A percentile compares a stretch with the other conserved stretches of the same genome.
These are phyloP conservation scores for Platysteira castanea DNA, from an alignment of 2,113 vertebrate genomes.

Conservation along the genomic window DNA sequence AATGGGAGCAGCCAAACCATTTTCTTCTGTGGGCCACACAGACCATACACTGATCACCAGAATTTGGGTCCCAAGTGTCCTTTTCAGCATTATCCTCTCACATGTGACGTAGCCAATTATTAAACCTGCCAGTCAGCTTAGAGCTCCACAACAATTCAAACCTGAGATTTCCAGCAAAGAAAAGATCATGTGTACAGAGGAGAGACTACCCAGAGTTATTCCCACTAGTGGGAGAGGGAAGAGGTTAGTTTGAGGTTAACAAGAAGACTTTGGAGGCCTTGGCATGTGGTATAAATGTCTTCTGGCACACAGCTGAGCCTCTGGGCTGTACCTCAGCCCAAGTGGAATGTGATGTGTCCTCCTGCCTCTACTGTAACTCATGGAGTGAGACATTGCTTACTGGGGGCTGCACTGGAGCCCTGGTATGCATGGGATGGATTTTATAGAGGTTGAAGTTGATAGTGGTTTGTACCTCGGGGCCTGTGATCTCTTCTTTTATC, in stretches of 20 bases:
- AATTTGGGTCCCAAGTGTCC: not conserved
- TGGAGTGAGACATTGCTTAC: not conserved
- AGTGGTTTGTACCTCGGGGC: not conserved
- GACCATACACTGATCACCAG: not conserved
- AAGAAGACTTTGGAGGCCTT: not conserved
- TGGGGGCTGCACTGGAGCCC: not conserved
- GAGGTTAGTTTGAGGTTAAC: not conserved
- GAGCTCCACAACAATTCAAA: not conserved
- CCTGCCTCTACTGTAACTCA: not conserved
- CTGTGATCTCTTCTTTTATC: not conserved
- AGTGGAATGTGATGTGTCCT: not conserved
- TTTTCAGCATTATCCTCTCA: not conserved
- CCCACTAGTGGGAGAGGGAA: not conserved
- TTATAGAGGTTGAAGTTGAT: not conserved
- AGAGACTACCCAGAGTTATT: not conserved
- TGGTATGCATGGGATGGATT: not conserved
- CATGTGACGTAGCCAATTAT: not conserved
- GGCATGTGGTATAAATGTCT: not conserved
- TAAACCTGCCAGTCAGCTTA: not conserved
- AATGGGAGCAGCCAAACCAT: not conserved
- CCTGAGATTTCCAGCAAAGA: not conserved
- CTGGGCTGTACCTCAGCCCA: not conserved
- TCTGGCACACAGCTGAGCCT: not conserved
- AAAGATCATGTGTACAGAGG: not conserved
- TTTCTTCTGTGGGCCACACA: not conserved